phyloP scores from a whole-genome alignment of 2,888 invertebrate genomes.

The Isoperla grammatica region DNA sequence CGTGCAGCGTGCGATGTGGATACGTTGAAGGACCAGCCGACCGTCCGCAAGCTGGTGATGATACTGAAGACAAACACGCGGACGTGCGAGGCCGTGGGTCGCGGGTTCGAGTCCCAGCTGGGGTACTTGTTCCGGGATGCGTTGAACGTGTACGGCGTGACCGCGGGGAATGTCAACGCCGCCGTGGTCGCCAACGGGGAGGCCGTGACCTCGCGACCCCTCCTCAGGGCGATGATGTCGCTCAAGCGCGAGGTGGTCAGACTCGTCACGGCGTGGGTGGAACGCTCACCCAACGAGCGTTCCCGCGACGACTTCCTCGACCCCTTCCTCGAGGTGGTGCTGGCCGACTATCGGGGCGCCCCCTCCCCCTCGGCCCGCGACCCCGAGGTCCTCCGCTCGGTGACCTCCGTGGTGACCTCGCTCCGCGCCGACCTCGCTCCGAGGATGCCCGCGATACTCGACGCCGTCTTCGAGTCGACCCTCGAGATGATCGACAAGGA shows the following conservation, averaged over 20 bases:
- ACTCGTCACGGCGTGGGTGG: constrained; percentile 95
- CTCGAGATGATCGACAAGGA: constrained; percentile 99
- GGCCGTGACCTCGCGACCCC: constrained; percentile 92
- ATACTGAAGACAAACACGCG: constrained; percentile 98
- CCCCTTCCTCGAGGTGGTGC: constrained; percentile 91
- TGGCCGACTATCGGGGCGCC: constrained; percentile 94
- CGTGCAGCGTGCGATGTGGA: constrained; percentile 94
- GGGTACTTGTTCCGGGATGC: constrained; percentile 97
- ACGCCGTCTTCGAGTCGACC: constrained; percentile 98
- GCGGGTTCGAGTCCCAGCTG: constrained; percentile 89
- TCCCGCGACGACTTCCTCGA: constrained; percentile 96
- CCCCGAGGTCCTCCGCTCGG: constrained; percentile 94
- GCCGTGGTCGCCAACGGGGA: constrained; percentile 94
- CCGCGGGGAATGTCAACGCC: constrained; percentile 90
- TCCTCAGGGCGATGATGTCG: constrained; percentile 96
- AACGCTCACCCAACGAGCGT: constrained; percentile 78
- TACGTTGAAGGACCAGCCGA: constrained; percentile 90
- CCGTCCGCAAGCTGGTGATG: constrained; percentile 94
- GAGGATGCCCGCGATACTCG: constrained; percentile 96
- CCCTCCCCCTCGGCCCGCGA: constrained; percentile 92
- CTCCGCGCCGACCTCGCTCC: constrained; percentile 84
- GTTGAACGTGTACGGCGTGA: constrained; percentile 98
- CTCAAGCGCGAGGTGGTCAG: constrained; percentile 98
- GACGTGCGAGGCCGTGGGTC: constrained; percentile 97
- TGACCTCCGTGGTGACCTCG: constrained; percentile 92